A percentile compares a stretch with the other conserved stretches of the same genome.
Evolutionary conservation across 2,797 vertebrate genomes (phyloP).

Genomic region (Gobionotothen gibberifrons): DNA sequence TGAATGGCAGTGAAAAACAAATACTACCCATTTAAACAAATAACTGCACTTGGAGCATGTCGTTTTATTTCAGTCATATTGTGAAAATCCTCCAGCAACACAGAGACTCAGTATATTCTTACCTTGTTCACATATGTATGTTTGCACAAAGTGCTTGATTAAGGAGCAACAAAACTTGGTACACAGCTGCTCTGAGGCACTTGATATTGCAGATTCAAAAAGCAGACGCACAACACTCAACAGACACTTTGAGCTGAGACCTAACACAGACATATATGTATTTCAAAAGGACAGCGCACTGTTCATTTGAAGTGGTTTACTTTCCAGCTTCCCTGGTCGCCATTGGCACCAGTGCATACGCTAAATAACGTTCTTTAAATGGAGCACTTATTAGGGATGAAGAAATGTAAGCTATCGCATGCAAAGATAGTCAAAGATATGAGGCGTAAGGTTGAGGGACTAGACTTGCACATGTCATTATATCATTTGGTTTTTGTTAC

Average conservation of each 20-base stretch:
- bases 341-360: conserved; percentile 68
- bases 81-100: conserved; percentile 79
- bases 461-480: conserved; percentile 58
- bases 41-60: conserved; percentile 69
- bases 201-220: conserved; percentile 70
- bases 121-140: conserved; percentile 51
- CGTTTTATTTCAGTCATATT: conserved; percentile 84
- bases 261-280: conserved; percentile 50
- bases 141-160: conserved; percentile 66
- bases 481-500: conserved; percentile 72
- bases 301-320: conserved; percentile 66
- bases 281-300: conserved; percentile 65
- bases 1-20: conserved; percentile 25
- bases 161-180: conserved; percentile 59
- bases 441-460: conserved; percentile 40
- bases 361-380: conserved; percentile 61
- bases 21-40: conserved; percentile 45
- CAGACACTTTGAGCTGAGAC: conserved; percentile 52
- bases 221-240: conserved; percentile 67
- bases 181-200: conserved; percentile 74
- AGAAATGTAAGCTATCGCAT: conserved; percentile 62
- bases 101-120: conserved; percentile 63
- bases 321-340: conserved; percentile 70
- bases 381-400: conserved; percentile 51
- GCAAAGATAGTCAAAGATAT: conserved; percentile 67